Conservation (phyloP, 2,797 vertebrate species). For the Rhabdomys pumilio region DNA sequence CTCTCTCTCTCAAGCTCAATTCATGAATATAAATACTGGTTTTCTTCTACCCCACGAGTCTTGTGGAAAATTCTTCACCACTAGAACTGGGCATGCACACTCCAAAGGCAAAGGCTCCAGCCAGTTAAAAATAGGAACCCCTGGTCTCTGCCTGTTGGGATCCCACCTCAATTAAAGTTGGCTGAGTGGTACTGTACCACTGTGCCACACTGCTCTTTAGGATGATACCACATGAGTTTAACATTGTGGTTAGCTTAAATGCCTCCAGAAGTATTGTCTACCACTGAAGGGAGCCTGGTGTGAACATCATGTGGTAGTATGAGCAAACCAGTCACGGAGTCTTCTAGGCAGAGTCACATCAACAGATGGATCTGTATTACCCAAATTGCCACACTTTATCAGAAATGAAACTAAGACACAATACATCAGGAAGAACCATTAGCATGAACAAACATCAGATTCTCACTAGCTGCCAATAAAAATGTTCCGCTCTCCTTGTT, state of each 20-base stretch:
- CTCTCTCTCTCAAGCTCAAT: constrained; percentile 47
- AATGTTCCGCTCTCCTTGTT: not conserved
- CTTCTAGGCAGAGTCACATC: not conserved
- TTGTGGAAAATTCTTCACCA: constrained; percentile 76
- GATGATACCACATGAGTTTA: not conserved
- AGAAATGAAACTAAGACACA: not conserved
- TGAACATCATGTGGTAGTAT: not conserved
- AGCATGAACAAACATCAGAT: not conserved
- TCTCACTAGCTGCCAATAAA: not conserved
- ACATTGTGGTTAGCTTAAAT: not conserved
- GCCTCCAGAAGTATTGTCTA: not conserved
- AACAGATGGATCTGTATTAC: not conserved
- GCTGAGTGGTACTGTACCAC: constrained; percentile 8
- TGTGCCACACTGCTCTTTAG: not conserved
- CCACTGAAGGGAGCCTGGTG: not conserved
- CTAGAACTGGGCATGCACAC: constrained; percentile 76
- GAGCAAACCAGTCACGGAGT: not conserved
- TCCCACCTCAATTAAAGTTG: constrained; percentile 61
- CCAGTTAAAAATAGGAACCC: constrained; percentile 74
- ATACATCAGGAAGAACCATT: not conserved
- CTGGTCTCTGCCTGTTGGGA: constrained; percentile 59
- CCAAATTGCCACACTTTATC: accelerated
- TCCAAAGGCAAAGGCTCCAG: constrained; percentile 34
- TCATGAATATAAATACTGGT: constrained; percentile 76
- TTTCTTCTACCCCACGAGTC: constrained; percentile 53